Evolutionary conservation across 2,888 invertebrate genomes (phyloP).

Genomic region (Pollenia griseotomentosa): DNA sequence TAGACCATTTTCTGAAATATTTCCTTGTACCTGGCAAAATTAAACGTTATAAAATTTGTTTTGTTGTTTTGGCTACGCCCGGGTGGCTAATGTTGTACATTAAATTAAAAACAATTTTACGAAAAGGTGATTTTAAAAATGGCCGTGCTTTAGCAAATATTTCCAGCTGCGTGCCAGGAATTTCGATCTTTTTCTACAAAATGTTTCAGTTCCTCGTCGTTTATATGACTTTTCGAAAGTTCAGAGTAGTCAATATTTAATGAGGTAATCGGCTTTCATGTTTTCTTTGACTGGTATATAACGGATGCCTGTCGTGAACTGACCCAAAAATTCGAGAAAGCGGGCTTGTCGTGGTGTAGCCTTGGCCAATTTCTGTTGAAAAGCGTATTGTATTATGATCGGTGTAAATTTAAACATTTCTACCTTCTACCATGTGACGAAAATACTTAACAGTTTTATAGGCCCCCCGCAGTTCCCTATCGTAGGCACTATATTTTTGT

Average conservation of each 20-base stretch:
- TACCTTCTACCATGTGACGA: no score
- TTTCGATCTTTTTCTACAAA: not conserved
- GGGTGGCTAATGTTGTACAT: conserved; percentile 54
- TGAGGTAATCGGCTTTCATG: not conserved
- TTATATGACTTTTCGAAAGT: no score
- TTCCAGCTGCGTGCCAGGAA: conserved; percentile 36
- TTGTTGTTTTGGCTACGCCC: no score
- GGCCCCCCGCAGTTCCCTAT: no score
- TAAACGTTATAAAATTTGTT: conserved; percentile 25
- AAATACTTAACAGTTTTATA: no score
- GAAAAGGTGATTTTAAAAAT: conserved; percentile 45
- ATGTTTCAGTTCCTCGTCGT: no score
- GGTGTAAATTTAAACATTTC: conserved; percentile 64
- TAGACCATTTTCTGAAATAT: conserved; percentile 10
- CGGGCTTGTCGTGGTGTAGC: conserved; percentile 57
- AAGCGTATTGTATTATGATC: conserved; percentile 77
- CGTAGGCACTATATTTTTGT: no score
- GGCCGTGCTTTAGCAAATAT: conserved; percentile 52
- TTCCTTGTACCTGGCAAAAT: conserved; percentile 45
- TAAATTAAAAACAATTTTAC: conserved; percentile 37
- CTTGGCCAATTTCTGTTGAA: conserved; percentile 77
- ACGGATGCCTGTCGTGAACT: conserved; percentile 41
- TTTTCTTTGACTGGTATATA: no score
- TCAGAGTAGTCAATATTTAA: no score
- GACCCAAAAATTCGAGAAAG: no score